Base-by-base conservation (phyloP, 2,113 vertebrate genomes). In the Chionodraco myersi region DNA sequence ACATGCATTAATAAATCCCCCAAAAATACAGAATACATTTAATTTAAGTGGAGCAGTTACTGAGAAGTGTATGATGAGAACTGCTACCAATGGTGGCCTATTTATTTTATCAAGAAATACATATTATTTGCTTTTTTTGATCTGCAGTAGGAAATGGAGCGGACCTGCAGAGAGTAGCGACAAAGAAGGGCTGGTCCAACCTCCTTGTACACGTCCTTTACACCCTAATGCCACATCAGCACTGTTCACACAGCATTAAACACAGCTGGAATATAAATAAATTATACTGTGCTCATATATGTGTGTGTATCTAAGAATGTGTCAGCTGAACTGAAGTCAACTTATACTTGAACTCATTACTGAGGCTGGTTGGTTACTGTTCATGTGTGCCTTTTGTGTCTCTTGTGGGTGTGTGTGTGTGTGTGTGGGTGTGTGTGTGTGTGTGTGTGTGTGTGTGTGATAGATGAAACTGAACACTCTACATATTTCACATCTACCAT, bases 241-340 rank as follows among this genome's bases (percentile, higher is more conserved):
- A 87, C 67, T 51, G 82, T 87, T 91, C 86, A 92, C 89, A 89
- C 76, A 73, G 83, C 88, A 91, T 90, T 90, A 89, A 88, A 83
- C 85, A 79, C 76, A 88, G 74, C 66, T 44, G 47, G 56, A 66
- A 47, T 77, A 41, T 62, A 65, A 72, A 64, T 75, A 71, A 81
- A 79, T 71, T 75, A 73, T 60, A 78, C 85, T 59, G 30, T 54
- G 56, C 52, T 21, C 36, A 26, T 64, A 45, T 59, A 21, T 58
- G 41, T 36, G 4, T 21, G 23, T 61, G 69, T 67, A 51, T 75
- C 18, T n/a, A 7, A 14, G 60, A 58, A 23, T 68, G 56, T 47
- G 63, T 64, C 57, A 8, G 2, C 16, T 83, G 70, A n/a, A 78
- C 48, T 84, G 30, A 76, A 83, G 66, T 84, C 64, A 57, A 72